Percentiles rank a stretch among this genome's conserved stretches.
Evolutionary conservation across 2,888 invertebrate species (phyloP).

Genomic region (Drosophila merina): DNA sequence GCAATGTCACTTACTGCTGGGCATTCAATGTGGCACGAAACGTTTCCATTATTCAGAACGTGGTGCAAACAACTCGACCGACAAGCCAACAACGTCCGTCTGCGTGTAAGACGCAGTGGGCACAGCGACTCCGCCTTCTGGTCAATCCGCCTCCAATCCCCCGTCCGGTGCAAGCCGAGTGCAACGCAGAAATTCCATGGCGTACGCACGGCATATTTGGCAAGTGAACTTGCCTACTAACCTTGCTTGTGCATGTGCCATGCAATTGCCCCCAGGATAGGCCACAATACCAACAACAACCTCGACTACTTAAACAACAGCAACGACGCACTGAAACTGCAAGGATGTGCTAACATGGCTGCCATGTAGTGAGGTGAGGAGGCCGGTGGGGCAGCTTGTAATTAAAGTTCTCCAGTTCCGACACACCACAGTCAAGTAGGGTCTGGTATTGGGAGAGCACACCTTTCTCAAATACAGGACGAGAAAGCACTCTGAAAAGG

Average conservation of each 20-base stretch:
- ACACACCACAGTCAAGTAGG: background rate
- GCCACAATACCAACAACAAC: slow-evolving; percentile 32
- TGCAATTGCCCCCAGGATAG: slow-evolving; percentile 58
- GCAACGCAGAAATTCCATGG: slow-evolving; percentile 35
- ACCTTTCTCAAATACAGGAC: background rate
- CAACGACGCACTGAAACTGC: slow-evolving; percentile 10
- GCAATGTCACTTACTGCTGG: slow-evolving; percentile 70
- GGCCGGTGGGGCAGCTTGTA: slow-evolving; percentile 25
- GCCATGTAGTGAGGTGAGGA: slow-evolving; percentile 18
- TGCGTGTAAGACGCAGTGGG: slow-evolving; percentile 63
- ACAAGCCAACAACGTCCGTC: slow-evolving; percentile 56
- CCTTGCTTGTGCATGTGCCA: slow-evolving; percentile 54
- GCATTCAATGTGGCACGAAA: slow-evolving; percentile 71
- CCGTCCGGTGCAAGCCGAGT: background rate
- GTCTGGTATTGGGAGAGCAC: background rate
- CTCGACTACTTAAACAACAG: slow-evolving; percentile 9
- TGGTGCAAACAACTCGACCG: slow-evolving; percentile 72
- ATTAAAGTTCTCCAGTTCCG: slow-evolving; percentile 28
- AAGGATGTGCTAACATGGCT: slow-evolving; percentile 51
- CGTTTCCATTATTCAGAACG: slow-evolving; percentile 75
- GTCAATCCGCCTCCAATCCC: background rate
- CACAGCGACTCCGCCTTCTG: slow-evolving; percentile 7
- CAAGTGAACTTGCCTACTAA: slow-evolving; percentile 65
- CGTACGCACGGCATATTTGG: slow-evolving; percentile 60
- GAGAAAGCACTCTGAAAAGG: too few relatives aligned